A percentile compares a stretch with the other conserved stretches of the same genome.
Evolutionary conservation across 2,888 invertebrate species (phyloP).

Genomic region (Labia minor): DNA sequence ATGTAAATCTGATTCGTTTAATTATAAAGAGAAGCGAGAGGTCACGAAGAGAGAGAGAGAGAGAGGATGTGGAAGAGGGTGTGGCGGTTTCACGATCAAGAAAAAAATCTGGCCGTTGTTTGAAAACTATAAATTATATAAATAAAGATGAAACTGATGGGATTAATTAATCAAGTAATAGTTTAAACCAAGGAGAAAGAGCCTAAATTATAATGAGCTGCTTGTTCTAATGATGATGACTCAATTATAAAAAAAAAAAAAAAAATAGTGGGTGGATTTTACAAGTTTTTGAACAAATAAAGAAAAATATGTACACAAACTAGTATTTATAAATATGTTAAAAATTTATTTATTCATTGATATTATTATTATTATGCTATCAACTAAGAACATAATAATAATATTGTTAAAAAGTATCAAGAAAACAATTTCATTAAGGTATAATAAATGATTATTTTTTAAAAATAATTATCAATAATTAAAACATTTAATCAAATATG

Average conservation of each 20-base stretch:
- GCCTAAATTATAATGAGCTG: background rate
- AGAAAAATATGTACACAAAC: too few species aligned
- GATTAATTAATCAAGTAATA: background rate
- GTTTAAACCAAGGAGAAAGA: background rate
- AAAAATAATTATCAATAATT: too few species aligned
- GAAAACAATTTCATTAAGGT: too few species aligned
- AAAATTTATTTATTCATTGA: too few species aligned
- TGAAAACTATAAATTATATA: background rate
- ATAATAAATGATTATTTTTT: too few species aligned
- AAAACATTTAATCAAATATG: too few species aligned
- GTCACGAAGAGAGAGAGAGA: background rate
- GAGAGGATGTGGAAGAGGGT: background rate
- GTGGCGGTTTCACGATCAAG: background rate
- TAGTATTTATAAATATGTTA: too few species aligned
- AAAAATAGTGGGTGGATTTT: too few species aligned
- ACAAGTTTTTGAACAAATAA: too few species aligned
- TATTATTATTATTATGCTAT: too few species aligned
- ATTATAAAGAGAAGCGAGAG: background rate
- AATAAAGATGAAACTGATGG: background rate
- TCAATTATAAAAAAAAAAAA: background rate
- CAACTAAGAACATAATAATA: background rate
- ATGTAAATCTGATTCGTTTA: slow-evolving; percentile 2
- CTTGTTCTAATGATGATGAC: background rate
- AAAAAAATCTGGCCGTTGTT: background rate
- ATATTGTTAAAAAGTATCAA: too few species aligned